A percentile compares a stretch with the other conserved stretches of the same genome.
Conservation (phyloP, 2,888 invertebrate species). For the Dryobotodes eremita region DNA sequence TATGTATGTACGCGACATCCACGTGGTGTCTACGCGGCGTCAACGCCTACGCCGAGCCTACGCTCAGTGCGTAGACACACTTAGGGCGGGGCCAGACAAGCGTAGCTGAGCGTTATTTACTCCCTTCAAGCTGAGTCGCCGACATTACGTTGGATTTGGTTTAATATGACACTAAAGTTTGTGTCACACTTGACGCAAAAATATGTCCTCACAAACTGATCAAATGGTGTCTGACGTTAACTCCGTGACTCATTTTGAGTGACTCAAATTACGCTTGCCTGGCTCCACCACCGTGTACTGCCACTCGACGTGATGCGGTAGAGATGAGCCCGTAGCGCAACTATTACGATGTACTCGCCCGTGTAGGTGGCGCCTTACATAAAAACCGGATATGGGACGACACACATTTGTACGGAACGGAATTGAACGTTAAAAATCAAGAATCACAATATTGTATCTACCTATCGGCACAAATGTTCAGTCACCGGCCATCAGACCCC, state of each 20-base stretch:
- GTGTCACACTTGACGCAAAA: not conserved
- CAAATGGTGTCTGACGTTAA: not conserved
- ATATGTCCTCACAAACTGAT: not conserved
- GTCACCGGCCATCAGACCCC: not conserved
- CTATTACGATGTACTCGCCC: not conserved
- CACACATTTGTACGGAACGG: constrained; percentile 10
- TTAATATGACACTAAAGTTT: not conserved
- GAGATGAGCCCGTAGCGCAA: not conserved
- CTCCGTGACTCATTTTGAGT: constrained; percentile 17
- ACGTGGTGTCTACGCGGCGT: constrained; percentile 1
- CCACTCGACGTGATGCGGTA: not conserved
- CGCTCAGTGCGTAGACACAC: not conserved
- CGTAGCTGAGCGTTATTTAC: not conserved
- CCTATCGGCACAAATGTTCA: not conserved
- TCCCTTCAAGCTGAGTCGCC: not conserved
- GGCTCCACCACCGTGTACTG: not conserved
- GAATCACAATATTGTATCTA: not conserved
- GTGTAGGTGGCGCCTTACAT: constrained; percentile 13
- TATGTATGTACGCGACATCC: not conserved
- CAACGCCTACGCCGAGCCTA: not conserved
- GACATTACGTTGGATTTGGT: constrained; percentile 6
- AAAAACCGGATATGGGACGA: not conserved
- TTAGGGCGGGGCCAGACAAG: not conserved
- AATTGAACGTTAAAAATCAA: not conserved
- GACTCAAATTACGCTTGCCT: not conserved